phyloP scores from a whole-genome alignment of 2,113 vertebrate genomes.

The Grammomys surdaster region DNA sequence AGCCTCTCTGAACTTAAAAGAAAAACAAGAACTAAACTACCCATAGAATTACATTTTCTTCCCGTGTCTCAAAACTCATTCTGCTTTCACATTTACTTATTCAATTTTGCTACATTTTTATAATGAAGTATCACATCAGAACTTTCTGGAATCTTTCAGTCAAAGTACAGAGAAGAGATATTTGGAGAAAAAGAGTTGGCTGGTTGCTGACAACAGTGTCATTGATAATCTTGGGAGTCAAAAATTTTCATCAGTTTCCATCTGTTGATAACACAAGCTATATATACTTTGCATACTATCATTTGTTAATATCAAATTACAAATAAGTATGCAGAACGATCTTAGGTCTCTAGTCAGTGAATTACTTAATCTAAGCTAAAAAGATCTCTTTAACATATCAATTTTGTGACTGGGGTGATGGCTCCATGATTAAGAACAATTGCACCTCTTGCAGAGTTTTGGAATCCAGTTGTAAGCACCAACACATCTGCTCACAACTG shows the following conservation, averaged over 20 bases:
- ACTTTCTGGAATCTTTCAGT: slow-evolving; percentile 15
- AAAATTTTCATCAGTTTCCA: not conserved
- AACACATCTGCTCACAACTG: not conserved
- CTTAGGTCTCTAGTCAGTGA: not conserved
- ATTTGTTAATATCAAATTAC: not conserved
- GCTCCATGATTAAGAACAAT: not conserved
- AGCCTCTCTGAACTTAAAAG: not conserved
- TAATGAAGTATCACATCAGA: not conserved
- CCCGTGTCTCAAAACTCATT: not conserved
- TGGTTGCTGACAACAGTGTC: not conserved
- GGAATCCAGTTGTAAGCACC: not conserved
- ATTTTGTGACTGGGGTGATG: not conserved
- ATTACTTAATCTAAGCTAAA: not conserved
- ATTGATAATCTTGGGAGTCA: not conserved
- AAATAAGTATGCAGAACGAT: not conserved
- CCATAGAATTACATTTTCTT: slow-evolving; percentile 12
- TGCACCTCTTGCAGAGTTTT: not conserved
- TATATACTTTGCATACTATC: not conserved
- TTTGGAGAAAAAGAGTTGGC: not conserved
- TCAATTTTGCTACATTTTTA: slow-evolving; percentile 33
- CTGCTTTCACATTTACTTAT: not conserved
- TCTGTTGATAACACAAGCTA: not conserved
- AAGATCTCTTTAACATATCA: not conserved
- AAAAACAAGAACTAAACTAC: slow-evolving; percentile 13
- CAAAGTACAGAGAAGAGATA: not conserved